Base-by-base conservation (phyloP, 2,113 vertebrate species). In the Heloderma charlesbogerti region DNA sequence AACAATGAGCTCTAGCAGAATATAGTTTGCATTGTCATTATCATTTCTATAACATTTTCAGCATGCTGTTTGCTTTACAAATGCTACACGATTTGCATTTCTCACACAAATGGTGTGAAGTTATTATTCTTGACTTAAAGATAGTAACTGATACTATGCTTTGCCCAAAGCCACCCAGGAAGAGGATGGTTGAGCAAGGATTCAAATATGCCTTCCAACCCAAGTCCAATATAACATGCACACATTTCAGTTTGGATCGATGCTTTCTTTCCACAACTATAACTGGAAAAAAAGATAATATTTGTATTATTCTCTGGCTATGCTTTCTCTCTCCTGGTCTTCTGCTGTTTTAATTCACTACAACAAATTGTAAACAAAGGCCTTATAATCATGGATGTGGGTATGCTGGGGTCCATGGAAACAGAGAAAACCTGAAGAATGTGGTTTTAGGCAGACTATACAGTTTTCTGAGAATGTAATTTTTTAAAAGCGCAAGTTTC, bases 321-420 rank as follows among this genome's bases (percentile, higher is more conserved):
- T 57, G 40, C 27, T 54, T n/a, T 72, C 80, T n/a, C n/a, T 60
- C 18, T 83, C 37, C 43, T 67, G 60, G 43, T 88, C 40, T 80
- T 34, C 82, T 84, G 80, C 77, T 15, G 8, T 31, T 54, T 91
- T 87, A 45, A 67, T 89, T 91, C 80, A 43, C 12, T 78, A 75
- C 75, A 91, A 83, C 74, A 94, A 88, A 92, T 94, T 89, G 94
- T n/a, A n/a, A n/a, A n/a, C n/a, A n/a, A 71, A 86, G n/a, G 60
- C 87, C 45, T 29, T 31, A 48, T 79, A 79, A 79, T 51, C 25
- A 79, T 27, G n/a, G n/a, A 90, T 74, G 22, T 77, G 13, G 54
- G 48, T 18, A 54, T 72, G 45, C 6, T n/a, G 45, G 1, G 25
- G 60, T 40, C 72, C 31, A 48, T 18, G 4, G 78, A 27, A 51